Conservation (phyloP, 2,888 invertebrate genomes). For the Drosophila meridionalis region DNA sequence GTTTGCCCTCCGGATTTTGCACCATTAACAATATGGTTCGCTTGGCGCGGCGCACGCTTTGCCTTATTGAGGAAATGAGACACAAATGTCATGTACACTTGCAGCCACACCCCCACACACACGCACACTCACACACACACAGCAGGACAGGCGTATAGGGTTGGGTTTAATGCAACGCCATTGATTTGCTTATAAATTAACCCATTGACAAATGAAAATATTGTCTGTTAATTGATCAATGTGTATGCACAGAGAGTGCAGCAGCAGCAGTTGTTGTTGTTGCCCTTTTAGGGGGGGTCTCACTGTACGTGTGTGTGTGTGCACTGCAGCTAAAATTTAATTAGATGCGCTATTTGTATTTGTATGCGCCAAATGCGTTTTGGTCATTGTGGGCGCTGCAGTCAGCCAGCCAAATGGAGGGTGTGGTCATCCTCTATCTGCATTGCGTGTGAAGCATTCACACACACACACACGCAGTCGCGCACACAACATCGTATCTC, state of each 20-base stretch:
- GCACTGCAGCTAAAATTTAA: slow-evolving; percentile 78
- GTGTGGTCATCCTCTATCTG: slow-evolving; percentile 46
- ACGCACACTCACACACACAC: not conserved
- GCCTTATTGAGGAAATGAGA: slow-evolving; percentile 63
- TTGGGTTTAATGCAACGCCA: slow-evolving; percentile 60
- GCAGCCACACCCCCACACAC: slow-evolving; percentile 12
- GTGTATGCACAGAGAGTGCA: slow-evolving; percentile 76
- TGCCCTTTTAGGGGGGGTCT: slow-evolving; percentile 29
- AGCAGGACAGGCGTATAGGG: slow-evolving; percentile 2
- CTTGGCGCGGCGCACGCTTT: slow-evolving; percentile 51
- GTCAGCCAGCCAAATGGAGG: slow-evolving; percentile 14
- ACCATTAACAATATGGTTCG: slow-evolving; percentile 78
- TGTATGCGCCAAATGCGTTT: slow-evolving; percentile 62
- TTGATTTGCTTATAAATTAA: slow-evolving; percentile 83
- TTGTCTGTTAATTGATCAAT: slow-evolving; percentile 85
- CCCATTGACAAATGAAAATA: slow-evolving; percentile 85
- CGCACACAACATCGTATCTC: slow-evolving; percentile 64
- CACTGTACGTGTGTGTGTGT: slow-evolving; percentile 28
- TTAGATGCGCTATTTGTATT: slow-evolving; percentile 79
- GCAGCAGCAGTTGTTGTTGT: slow-evolving; percentile 18
- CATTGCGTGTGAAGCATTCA: slow-evolving; percentile 46
- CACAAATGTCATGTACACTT: slow-evolving; percentile 43
- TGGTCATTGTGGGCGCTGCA: slow-evolving; percentile 19
- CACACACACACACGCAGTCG: slow-evolving; percentile 17
- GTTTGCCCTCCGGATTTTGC: slow-evolving; percentile 77